Evolutionary conservation across 2,797 vertebrate species (phyloP).

Genomic region (Paratrypauchen microcephalus): DNA sequence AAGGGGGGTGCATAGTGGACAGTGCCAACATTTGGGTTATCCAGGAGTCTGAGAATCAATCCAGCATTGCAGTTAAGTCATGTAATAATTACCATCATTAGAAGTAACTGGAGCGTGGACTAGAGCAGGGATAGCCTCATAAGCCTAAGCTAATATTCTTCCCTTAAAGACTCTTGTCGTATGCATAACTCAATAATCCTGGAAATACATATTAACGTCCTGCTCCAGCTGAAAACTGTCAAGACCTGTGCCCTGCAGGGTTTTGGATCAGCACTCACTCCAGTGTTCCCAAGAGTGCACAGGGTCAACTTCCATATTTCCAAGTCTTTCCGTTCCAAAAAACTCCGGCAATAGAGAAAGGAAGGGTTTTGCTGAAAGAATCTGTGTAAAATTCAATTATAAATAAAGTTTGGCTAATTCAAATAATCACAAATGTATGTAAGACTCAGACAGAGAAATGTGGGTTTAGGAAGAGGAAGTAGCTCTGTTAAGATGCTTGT

Average conservation of each 20-base stretch:
- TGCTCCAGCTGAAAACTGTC: conserved; percentile 60
- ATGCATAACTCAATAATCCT: conserved; percentile 92
- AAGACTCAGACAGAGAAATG: conserved; percentile 43
- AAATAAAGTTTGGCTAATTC: conserved; percentile 38
- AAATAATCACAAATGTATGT: conserved; percentile 46
- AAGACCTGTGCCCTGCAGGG: conserved; percentile 52
- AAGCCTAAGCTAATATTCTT: conserved; percentile 79
- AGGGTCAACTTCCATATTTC: conserved; percentile 64
- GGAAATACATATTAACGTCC: conserved; percentile 84
- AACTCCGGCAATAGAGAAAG: conserved; percentile 37
- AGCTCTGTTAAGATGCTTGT: conserved; percentile 19
- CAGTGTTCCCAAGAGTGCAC: conserved; percentile 48
- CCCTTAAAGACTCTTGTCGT: conserved; percentile 78
- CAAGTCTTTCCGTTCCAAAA: conserved; percentile 33
- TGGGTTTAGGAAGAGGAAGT: conserved; percentile 29
- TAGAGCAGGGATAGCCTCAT: conserved; percentile 73
- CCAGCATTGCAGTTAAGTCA: conserved; percentile 89
- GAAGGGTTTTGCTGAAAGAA: conserved; percentile 38
- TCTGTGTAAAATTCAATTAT: conserved; percentile 62
- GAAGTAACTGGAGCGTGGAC: conserved; percentile 81
- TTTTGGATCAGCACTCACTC: conserved; percentile 31
- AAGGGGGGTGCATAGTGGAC: conserved; percentile 26
- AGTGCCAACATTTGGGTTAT: conserved; percentile 76
- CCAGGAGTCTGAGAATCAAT: conserved; percentile 83
- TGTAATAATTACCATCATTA: conserved; percentile 95